These are phyloP conservation scores for Trichopoda pennipes DNA, from an alignment of 2,888 invertebrate species.

Conservation along the genomic window DNA sequence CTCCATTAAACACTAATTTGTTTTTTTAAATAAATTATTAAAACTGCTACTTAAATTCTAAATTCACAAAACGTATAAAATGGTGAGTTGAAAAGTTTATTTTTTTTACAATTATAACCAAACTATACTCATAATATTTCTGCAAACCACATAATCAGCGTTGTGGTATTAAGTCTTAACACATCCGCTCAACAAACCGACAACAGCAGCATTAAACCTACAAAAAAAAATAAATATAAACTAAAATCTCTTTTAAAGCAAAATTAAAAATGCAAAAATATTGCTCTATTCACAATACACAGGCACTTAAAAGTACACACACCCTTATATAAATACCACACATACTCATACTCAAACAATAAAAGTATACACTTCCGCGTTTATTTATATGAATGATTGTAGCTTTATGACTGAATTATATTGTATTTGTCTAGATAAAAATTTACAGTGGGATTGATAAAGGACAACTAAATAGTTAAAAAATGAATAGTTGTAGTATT, in stretches of 20 bases:
- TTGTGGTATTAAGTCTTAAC: conserved; percentile 41
- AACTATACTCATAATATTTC: neutral
- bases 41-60: neutral
- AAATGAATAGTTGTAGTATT: too few species aligned
- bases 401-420: neutral
- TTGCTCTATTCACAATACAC: conserved; percentile 2
- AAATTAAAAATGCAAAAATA: conserved; percentile 58
- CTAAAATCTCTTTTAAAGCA: conserved; percentile 18
- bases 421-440: neutral
- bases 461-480: too few species aligned
- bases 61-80: neutral
- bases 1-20: too few species aligned
- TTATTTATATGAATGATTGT: neutral
- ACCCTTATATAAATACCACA: neutral
- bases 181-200: conserved; percentile 41
- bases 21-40: too few species aligned
- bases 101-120: conserved; percentile 8
- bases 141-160: conserved; percentile 47
- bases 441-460: neutral
- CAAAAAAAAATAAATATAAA: too few species aligned
- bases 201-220: neutral
- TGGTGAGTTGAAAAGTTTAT: neutral
- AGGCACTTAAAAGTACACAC: neutral
- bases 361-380: neutral
- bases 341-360: neutral